Evolutionary conservation across 2,113 vertebrate species (phyloP), one percentile per base, ranked within the genome.

Genomic region (Cyanocitta stelleri): DNA sequence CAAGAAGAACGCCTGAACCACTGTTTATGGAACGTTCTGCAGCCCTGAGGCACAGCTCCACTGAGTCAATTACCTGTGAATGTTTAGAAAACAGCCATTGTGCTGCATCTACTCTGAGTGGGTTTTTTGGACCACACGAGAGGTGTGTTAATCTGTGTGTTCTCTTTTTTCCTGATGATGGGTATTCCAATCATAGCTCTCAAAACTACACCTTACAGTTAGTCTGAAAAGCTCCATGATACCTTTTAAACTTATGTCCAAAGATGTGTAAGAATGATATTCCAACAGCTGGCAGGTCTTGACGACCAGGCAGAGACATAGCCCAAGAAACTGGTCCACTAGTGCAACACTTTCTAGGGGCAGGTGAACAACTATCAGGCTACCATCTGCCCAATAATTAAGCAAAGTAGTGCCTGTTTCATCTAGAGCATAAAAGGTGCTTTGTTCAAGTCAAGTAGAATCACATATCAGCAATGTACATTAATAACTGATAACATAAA

Each of bases 401-500:
- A 81, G 52, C n/a, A 55, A 72, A 85, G 58, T 24, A 43, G 68
- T 23, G 54, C 48, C 81, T 49, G 26, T 39, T 83, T 81, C 76
- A 89, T 54, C 44, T 9, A 2, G 61, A 88, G 41, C 4, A 79
- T 52, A 44, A 87, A 90, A 81, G 86, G 61, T 62, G 41, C 77
- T 95, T 94, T 95, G 90, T 95, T 92, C 76, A 62, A 79, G 62
- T 72, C 88, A 64, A 93, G 89, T 12, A 64, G 76, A 58, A 43
- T 61, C 44, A 56, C n/a, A 1, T 82, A 93, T 94, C 90, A 94
- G 85, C 80, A 89, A 43, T 4, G 5, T 16, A 49, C 69, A 72
- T 92, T 95, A 96, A 94, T 87, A 96, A 90, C 92, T 96, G 96
- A 96, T 96, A 96, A 94, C 91, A 89, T 54, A 91, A 96, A 93